These are phyloP conservation scores for Hyposoter didymator DNA, from an alignment of 2,888 invertebrate species.

Conservation along the genomic window DNA sequence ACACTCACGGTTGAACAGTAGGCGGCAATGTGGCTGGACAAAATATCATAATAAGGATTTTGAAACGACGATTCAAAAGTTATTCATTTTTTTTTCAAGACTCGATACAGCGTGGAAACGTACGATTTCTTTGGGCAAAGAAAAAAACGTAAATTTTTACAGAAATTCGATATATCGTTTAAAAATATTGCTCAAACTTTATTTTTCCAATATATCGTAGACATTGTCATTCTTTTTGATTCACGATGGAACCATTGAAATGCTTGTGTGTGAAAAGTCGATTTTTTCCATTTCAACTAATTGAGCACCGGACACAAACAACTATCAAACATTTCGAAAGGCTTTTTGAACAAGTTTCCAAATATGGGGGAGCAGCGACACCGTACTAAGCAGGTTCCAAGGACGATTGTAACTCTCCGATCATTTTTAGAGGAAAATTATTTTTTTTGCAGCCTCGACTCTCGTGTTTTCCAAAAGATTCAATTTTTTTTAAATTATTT, in stretches of 20 bases:
- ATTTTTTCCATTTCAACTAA: background rate
- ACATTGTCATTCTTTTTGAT: background rate
- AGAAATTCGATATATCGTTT: background rate
- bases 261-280: background rate
- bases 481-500: background rate
- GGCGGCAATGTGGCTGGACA: constrained; percentile 80
- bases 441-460: background rate
- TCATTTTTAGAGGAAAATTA: background rate
- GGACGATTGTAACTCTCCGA: background rate
- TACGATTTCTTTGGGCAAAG: background rate
- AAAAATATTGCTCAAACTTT: background rate
- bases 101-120: background rate
- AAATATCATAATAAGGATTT: constrained; percentile 28
- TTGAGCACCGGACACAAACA: background rate
- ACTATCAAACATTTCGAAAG: background rate
- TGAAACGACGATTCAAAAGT: background rate
- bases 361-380: background rate
- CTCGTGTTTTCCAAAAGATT: background rate
- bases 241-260: background rate
- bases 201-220: background rate
- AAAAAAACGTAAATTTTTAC: background rate
- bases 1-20: constrained; percentile 79
- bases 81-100: constrained; percentile 9
- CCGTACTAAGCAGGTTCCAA: background rate
- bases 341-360: background rate